Evolutionary conservation across 2,888 invertebrate genomes (phyloP), one percentile per base, ranked within the genome.

Genomic region (Plagodis dolabraria): DNA sequence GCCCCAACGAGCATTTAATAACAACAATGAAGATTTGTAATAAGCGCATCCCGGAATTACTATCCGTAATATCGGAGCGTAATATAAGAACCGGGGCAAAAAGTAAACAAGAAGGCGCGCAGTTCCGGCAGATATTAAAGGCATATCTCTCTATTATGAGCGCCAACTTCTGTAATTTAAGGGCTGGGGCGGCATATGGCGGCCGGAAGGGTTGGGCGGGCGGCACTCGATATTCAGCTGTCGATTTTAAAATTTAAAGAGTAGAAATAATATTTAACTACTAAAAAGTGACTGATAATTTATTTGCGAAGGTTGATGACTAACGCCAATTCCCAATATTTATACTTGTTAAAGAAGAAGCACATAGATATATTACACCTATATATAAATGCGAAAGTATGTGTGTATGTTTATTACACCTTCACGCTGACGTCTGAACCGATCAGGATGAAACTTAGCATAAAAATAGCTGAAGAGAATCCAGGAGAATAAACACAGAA

Each of bases 61-160:
- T 56, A 47, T 33, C 51, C 60, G 67, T 56, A 70, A 71, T 72
- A 75, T 78, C 80, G 80, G 76, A 85, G 77, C 86, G 83, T 87
- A 87, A 89, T 89, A 88, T 86, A 89, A 89, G 88, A 87, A 87
- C 83, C 75, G 74, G 77, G 74, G 86, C 85, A 92, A 92, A 92
- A 91, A 90, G 89, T 85, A 89, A 90, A 91, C 88, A 89, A 81
- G 85, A 79, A 78, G 70, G 71, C 74, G 80, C 79, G 85, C 86
- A 83, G 85, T 86, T 81, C 87, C 85, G 87, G 88, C 90, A 88
- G 91, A 92, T 92, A 92, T 92, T 92, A 92, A 92, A 92, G 90
- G 90, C 91, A 91, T 92, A 92, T 92, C 91, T 91, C 91, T 92
- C 90, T 88, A 92, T 92, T 92, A 92, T 92, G 92, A 91, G 91